Conservation (phyloP, 2,888 invertebrate species). For the Nomada goodeniana region DNA sequence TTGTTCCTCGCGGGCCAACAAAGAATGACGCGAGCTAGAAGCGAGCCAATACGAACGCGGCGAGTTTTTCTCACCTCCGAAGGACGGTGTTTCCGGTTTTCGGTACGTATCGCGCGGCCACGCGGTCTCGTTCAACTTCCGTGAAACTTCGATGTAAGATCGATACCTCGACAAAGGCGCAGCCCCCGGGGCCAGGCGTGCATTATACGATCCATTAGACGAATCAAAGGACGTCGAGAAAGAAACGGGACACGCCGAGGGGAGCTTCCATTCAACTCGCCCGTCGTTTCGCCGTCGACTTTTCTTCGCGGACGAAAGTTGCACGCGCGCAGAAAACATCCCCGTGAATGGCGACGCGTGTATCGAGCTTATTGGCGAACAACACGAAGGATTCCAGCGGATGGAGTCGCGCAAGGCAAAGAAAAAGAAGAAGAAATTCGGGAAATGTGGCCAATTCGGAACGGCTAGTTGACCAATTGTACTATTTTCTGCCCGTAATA, state of each 20-base stretch:
- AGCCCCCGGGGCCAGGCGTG: constrained; percentile 49
- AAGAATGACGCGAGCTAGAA: neutral
- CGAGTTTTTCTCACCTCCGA: constrained; percentile 23
- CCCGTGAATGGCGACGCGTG: constrained; percentile 21
- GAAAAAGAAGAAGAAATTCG: neutral
- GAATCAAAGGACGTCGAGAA: constrained; percentile 61
- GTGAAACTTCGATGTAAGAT: constrained; percentile 56
- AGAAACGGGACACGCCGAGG: constrained; percentile 3
- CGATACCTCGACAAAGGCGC: constrained; percentile 63
- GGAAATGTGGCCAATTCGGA: neutral
- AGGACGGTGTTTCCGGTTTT: constrained; percentile 25
- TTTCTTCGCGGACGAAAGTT: constrained; percentile 31
- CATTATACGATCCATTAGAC: constrained; percentile 68
- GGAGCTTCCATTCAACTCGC: constrained; percentile 36
- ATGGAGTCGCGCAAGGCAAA: neutral
- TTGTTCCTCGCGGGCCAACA: no score
- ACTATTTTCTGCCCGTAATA: neutral
- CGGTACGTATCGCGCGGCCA: constrained; percentile 44
- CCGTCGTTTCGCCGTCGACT: constrained; percentile 37
- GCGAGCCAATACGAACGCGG: constrained; percentile 12
- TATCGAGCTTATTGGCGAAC: constrained; percentile 20
- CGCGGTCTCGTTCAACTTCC: constrained; percentile 38
- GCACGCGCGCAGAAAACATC: constrained; percentile 31
- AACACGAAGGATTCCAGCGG: neutral
- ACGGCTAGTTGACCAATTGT: constrained; percentile 7